These are phyloP conservation scores for Misgurnus anguillicaudatus DNA, from an alignment of 2,113 vertebrate genomes.

Conservation along the genomic window DNA sequence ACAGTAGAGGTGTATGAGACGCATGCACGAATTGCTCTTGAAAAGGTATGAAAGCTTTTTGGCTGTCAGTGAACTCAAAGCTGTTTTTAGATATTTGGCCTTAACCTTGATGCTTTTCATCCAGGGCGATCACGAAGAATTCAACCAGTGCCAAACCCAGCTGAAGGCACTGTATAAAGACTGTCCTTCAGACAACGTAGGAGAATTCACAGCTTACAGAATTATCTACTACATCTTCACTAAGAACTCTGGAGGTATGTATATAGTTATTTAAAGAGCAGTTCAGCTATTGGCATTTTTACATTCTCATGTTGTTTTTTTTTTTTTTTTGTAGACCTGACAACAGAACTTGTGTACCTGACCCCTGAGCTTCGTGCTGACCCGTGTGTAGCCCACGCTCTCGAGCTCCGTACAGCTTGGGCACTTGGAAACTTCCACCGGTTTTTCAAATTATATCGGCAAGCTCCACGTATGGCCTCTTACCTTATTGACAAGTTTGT, in stretches of 20 bases:
- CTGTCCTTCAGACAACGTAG: slow-evolving; percentile 83
- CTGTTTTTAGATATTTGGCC: neutral
- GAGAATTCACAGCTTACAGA: slow-evolving; percentile 90
- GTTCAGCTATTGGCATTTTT: slow-evolving; percentile 56
- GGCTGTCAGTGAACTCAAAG: neutral
- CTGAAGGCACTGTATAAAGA: slow-evolving; percentile 88
- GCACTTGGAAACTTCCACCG: slow-evolving; percentile 87
- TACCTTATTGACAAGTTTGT: slow-evolving; percentile 94
- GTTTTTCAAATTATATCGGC: slow-evolving; percentile 85
- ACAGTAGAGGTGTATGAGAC: slow-evolving; percentile 93
- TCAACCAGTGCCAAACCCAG: slow-evolving; percentile 94
- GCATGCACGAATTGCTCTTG: slow-evolving; percentile 88
- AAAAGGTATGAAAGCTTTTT: slow-evolving; percentile 77
- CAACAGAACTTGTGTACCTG: slow-evolving; percentile 86
- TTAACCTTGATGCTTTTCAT: neutral
- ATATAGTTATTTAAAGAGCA: neutral
- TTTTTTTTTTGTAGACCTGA: slow-evolving; percentile 77
- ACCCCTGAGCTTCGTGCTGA: slow-evolving; percentile 82
- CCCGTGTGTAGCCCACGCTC: slow-evolving; percentile 82
- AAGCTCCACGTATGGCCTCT: slow-evolving; percentile 87
- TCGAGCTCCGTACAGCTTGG: slow-evolving; percentile 85
- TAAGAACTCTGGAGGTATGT: slow-evolving; percentile 86
- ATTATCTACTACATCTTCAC: slow-evolving; percentile 93
- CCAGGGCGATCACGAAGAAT: slow-evolving; percentile 92
- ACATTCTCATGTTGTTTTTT: slow-evolving; percentile 55